A percentile compares a stretch with the other conserved stretches of the same genome.
phyloP scores from a whole-genome alignment of 2,113 vertebrate species.

The Copsychus sechellarum region DNA sequence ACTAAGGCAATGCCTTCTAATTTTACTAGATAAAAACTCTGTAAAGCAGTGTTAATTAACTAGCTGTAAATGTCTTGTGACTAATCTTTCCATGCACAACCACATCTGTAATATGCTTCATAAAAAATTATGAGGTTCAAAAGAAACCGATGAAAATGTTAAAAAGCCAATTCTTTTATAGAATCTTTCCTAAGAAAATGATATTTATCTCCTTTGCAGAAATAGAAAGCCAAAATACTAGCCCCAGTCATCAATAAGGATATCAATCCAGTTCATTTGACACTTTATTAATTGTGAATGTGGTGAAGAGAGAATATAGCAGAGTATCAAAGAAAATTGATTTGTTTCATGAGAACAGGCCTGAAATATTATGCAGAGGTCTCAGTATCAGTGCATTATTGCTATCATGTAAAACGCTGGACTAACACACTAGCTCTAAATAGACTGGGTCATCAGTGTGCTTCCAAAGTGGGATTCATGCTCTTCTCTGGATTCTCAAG shows the following conservation, averaged over 20 bases:
- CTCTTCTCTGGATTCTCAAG: background rate
- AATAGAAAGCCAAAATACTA: background rate
- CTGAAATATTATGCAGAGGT: background rate
- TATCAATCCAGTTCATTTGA: background rate
- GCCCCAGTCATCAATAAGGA: background rate
- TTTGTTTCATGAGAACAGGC: background rate
- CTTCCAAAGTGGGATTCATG: background rate
- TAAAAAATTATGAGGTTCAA: background rate
- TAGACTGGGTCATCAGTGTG: background rate
- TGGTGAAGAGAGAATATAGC: background rate
- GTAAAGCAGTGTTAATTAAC: background rate
- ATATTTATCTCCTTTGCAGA: background rate
- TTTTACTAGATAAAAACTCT: slow-evolving; percentile 21
- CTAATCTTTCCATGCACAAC: background rate
- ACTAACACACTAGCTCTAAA: background rate
- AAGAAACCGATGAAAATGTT: background rate
- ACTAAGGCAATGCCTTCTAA: background rate
- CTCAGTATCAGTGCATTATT: background rate
- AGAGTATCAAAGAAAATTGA: background rate
- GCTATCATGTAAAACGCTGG: background rate
- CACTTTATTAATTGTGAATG: background rate
- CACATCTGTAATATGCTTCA: background rate
- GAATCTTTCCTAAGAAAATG: background rate
- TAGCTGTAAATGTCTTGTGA: background rate
- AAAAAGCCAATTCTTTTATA: background rate